Evolutionary conservation across 2,888 invertebrate species (phyloP).

Genomic region (Cetonia aurata): DNA sequence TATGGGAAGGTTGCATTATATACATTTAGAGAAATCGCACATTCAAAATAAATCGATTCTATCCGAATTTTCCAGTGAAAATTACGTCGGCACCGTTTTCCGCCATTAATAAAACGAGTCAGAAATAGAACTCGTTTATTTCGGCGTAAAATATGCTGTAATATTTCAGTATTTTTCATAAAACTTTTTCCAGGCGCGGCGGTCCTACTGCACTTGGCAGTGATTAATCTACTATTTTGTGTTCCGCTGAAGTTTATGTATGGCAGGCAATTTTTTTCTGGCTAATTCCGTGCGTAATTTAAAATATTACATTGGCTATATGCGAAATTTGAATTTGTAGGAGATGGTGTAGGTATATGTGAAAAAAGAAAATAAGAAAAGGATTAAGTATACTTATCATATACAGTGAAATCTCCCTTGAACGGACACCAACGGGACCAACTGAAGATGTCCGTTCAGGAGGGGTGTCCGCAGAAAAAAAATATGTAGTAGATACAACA

Average conservation of each 20-base stretch:
- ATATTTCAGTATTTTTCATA: constrained; percentile 46
- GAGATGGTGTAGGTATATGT: too few relatives aligned
- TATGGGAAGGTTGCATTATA: too few relatives aligned
- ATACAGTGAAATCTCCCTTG: too few relatives aligned
- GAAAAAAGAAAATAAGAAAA: too few relatives aligned
- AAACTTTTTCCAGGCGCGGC: constrained; percentile 16
- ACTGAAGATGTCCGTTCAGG: too few relatives aligned
- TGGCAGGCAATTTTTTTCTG: constrained; percentile 23
- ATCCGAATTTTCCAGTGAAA: constrained; percentile 15
- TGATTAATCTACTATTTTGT: constrained; percentile 43
- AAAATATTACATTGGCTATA: constrained; percentile 7
- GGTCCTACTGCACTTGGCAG: constrained; percentile 22
- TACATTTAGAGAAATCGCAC: neutral
- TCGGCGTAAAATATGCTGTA: constrained; percentile 44
- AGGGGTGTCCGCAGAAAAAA: too few relatives aligned
- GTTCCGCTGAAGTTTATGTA: constrained; percentile 27
- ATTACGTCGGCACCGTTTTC: constrained; percentile 9
- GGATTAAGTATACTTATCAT: too few relatives aligned
- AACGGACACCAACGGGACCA: too few relatives aligned
- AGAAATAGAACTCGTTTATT: constrained; percentile 46
- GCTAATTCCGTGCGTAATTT: constrained; percentile 16
- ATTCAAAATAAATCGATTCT: constrained; percentile 1
- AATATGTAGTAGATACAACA: too few relatives aligned
- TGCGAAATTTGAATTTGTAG: too few relatives aligned
- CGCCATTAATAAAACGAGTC: constrained; percentile 42